Base-by-base conservation (phyloP, 2,113 vertebrate species). In the Parotia lawesii region DNA sequence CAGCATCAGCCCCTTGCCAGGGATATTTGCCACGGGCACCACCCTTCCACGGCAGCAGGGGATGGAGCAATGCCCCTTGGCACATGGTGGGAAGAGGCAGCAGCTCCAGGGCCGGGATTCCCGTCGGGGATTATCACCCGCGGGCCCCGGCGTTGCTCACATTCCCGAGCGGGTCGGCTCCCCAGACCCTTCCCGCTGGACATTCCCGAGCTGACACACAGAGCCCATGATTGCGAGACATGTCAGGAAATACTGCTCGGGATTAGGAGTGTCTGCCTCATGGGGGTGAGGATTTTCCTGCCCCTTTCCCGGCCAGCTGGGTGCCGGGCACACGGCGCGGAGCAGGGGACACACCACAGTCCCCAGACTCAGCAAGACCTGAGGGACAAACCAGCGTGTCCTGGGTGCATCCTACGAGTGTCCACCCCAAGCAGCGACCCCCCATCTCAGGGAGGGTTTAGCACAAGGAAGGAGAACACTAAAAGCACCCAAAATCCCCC, bases 71-170 rank as follows among this genome's bases (percentile, higher is more conserved):
- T 76, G 78, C 40, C 90, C 87, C 87, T 77, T 92, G 93, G 95
- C 93, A 88, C 66, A 16, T 0, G n/a, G 40, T n/a, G 90, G 89
- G 78, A 4, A 65, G 66, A 24, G 89, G 73, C 33, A 4, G 90
- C 90, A 27, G 85, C 73, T 89, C 89, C 84, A 8, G 92, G 44
- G 85, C 66, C 25, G 78, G 92, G 85, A 38, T 94, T 82, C 53
- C 94, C 78, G 38, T 10, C 37, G 6, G 87, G 89, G 93, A 95
- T 96, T 96, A 96, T 27, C 92, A 7, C 86, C 86, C 54, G 1
- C 57, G 7, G 85, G 77, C 56, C 13, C 51, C 4, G 4, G 91
- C 95, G 70, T 95, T 60, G 51, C 77, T 96, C 10, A 0, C 80
- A 90, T 94, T 57, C 78, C 87, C 4, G 9, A 71, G 76, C 44